Percentiles rank a stretch among this genome's conserved stretches.
phyloP scores from a whole-genome alignment of 2,113 vertebrate genomes.

The Prochilodus magdalenae region DNA sequence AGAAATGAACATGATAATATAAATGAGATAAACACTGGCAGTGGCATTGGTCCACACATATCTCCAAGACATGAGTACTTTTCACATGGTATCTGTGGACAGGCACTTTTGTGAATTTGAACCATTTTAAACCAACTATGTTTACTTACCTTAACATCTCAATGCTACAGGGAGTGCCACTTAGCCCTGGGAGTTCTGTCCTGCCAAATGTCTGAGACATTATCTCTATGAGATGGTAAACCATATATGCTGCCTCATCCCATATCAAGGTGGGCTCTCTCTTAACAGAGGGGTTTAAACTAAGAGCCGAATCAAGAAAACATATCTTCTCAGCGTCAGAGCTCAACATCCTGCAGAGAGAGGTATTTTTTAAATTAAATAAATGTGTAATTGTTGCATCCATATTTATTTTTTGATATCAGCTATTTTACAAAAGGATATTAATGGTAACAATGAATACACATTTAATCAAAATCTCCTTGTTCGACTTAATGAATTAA shows the following conservation, averaged over 20 bases:
- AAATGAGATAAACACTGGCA: too few species aligned
- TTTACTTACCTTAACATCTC: constrained; percentile 9
- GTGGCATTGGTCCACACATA: too few species aligned
- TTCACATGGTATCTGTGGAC: too few species aligned
- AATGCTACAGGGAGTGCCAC: background rate
- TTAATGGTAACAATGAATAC: too few species aligned
- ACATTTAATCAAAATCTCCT: too few species aligned
- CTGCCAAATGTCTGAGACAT: background rate
- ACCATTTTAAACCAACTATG: background rate
- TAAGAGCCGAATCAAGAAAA: too few species aligned
- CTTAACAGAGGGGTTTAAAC: background rate
- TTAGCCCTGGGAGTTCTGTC: background rate
- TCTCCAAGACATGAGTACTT: too few species aligned
- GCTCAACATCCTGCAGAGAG: background rate
- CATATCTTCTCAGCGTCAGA: background rate
- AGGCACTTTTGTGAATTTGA: background rate
- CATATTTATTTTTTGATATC: too few species aligned
- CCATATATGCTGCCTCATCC: background rate
- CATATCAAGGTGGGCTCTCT: background rate
- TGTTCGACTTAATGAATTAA: too few species aligned
- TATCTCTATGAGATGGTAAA: background rate
- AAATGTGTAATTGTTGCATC: too few species aligned
- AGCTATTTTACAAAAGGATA: too few species aligned
- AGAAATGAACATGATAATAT: background rate
- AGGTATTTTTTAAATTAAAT: background rate